Conservation (phyloP, 2,113 vertebrate genomes). For the Phasianus colchicus region DNA sequence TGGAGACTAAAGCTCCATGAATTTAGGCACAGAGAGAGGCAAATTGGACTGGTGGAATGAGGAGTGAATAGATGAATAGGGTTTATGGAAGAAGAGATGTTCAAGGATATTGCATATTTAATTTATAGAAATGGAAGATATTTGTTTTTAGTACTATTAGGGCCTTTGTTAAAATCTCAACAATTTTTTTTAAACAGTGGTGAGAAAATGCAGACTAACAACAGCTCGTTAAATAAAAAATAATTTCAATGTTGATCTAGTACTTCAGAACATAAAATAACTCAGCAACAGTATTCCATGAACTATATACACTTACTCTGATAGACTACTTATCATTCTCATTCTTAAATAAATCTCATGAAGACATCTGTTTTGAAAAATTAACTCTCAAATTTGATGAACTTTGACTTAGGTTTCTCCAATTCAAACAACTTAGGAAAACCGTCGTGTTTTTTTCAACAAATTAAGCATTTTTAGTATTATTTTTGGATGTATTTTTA, state of each 20-base stretch:
- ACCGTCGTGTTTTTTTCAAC: conserved; percentile 16
- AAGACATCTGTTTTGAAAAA: conserved; percentile 36
- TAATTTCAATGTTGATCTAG: background rate
- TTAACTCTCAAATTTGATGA: conserved; percentile 15
- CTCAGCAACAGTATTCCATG: background rate
- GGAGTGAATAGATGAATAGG: accelerated
- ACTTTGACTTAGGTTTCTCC: background rate
- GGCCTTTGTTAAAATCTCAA: background rate
- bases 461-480: background rate
- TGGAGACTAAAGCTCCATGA: background rate
- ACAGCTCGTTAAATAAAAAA: background rate
- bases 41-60: background rate
- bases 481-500: background rate
- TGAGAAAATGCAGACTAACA: background rate
- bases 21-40: background rate
- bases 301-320: background rate
- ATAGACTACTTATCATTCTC: conserved; percentile 4
- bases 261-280: background rate
- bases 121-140: background rate
- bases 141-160: background rate
- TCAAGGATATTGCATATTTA: background rate
- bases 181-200: background rate
- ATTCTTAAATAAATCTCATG: conserved; percentile 17
- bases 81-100: background rate
- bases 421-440: background rate